phyloP scores from a whole-genome alignment of 2,888 invertebrate species.

The Psylliodes chrysocephalus region DNA sequence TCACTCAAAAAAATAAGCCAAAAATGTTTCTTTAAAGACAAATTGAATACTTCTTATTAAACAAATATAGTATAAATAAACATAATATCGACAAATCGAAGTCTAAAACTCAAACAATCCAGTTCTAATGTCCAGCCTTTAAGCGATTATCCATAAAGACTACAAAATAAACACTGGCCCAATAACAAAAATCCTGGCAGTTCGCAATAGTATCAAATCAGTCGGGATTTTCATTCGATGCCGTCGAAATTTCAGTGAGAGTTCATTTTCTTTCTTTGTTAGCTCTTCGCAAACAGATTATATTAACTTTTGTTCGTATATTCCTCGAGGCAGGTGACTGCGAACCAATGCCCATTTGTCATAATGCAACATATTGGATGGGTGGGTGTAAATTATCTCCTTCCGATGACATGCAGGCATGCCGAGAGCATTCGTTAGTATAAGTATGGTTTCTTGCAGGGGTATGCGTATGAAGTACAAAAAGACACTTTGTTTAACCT shows the following conservation, averaged over 20 bases:
- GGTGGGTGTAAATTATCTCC: constrained; percentile 45
- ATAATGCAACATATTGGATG: constrained; percentile 40
- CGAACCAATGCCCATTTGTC: constrained; percentile 38
- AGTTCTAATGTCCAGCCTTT: too few species aligned
- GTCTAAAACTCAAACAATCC: too few species aligned
- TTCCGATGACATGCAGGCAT: constrained; percentile 38
- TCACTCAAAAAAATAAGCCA: too few species aligned
- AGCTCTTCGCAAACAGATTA: constrained; percentile 45
- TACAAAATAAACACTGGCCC: too few species aligned
- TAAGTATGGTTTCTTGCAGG: not conserved
- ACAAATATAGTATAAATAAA: too few species aligned
- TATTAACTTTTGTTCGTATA: constrained; percentile 40
- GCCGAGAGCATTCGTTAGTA: constrained; percentile 30
- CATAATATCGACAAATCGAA: too few species aligned
- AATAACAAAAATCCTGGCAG: too few species aligned
- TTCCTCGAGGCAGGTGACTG: constrained; percentile 25
- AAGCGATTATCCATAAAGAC: too few species aligned
- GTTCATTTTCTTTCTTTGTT: constrained; percentile 17
- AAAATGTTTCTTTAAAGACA: too few species aligned
- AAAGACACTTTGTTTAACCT: not conserved
- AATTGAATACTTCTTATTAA: too few species aligned
- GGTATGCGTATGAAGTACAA: not conserved
- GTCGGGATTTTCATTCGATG: constrained; percentile 13
- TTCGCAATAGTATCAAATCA: constrained; percentile 22
- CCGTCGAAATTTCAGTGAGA: not conserved